Percentiles rank a stretch among this genome's conserved stretches.
These are phyloP conservation scores for Salvelinus sp. DNA, from an alignment of 2,113 vertebrate species.

Conservation along the genomic window DNA sequence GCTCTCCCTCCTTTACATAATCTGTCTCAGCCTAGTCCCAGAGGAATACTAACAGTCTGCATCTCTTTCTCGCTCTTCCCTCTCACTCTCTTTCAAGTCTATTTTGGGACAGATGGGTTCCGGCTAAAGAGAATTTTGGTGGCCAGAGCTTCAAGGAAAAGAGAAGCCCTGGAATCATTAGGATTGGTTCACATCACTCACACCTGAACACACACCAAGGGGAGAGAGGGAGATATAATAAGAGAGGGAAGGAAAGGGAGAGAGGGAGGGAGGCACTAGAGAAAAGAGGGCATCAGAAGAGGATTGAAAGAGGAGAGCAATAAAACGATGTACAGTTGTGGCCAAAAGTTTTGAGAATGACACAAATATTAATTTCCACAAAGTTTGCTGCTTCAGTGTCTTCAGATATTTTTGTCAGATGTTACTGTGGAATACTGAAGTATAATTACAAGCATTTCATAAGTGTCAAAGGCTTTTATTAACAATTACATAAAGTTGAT, in stretches of 20 bases:
- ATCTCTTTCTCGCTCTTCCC: neutral
- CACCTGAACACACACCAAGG: neutral
- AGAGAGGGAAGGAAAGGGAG: neutral
- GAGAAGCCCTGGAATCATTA: slow-evolving; percentile 9
- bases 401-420: too few species aligned
- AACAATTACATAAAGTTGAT: too few species aligned
- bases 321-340: too few species aligned
- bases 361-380: too few species aligned
- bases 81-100: neutral
- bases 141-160: neutral
- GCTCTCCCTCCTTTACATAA: slow-evolving; percentile 11
- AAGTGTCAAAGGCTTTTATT: too few species aligned
- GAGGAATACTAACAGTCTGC: neutral
- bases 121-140: neutral
- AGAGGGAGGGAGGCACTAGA: too few species aligned
- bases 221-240: neutral
- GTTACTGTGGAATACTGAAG: too few species aligned
- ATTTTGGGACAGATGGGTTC: neutral
- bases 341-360: too few species aligned
- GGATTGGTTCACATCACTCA: slow-evolving; percentile 19
- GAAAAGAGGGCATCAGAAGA: too few species aligned
- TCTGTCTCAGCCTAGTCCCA: neutral
- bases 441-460: too few species aligned
- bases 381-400: too few species aligned
- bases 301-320: too few species aligned